Evolutionary conservation across 2,888 invertebrate genomes (phyloP).

Genomic region (Stomorhina lunata): DNA sequence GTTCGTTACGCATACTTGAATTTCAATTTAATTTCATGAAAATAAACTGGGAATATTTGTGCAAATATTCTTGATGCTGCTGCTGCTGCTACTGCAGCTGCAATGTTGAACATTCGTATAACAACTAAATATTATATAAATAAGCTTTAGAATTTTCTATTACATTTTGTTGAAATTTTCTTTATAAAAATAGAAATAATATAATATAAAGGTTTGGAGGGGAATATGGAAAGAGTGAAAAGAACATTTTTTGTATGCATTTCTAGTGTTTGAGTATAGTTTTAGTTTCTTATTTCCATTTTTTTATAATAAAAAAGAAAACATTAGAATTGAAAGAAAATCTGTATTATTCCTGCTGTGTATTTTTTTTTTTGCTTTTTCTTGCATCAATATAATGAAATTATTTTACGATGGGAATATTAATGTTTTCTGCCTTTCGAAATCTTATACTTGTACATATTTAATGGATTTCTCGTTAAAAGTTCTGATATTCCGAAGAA

Average conservation of each 20-base stretch:
- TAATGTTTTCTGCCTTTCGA: background rate
- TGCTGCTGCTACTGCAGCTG: background rate
- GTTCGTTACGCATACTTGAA: slow-evolving; percentile 56
- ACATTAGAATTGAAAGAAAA: background rate
- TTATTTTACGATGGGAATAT: background rate
- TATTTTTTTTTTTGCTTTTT: background rate
- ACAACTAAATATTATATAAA: slow-evolving; percentile 18
- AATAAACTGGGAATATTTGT: slow-evolving; percentile 37
- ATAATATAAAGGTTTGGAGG: background rate
- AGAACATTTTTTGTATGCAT: background rate
- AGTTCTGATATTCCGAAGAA: background rate
- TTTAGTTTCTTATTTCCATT: background rate
- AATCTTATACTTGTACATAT: background rate
- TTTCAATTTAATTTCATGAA: slow-evolving; percentile 51
- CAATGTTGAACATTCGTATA: background rate
- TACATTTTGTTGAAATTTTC: background rate
- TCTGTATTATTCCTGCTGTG: background rate
- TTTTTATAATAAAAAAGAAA: background rate
- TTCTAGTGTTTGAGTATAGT: background rate
- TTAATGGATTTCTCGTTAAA: too few relatives aligned
- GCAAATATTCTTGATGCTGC: slow-evolving; percentile 11
- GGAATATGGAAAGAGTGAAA: background rate
- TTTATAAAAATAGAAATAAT: background rate
- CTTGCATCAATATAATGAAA: background rate
- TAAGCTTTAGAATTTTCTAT: slow-evolving; percentile 21